A percentile compares a stretch with the other conserved stretches of the same genome.
phyloP scores from a whole-genome alignment of 2,888 invertebrate genomes.

The Oxytorus armatus region DNA sequence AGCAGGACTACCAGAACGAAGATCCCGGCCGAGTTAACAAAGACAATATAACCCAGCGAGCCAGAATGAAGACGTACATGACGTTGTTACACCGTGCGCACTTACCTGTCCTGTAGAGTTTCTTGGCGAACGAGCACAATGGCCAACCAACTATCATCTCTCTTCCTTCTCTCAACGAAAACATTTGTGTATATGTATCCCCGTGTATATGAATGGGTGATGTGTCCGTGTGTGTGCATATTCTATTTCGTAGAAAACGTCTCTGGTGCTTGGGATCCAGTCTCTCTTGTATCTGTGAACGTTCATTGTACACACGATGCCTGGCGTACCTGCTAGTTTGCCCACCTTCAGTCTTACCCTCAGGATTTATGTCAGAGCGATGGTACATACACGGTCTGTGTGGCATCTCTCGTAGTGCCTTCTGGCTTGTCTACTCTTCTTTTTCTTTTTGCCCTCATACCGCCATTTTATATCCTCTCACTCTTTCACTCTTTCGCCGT shows the following conservation, averaged over 20 bases:
- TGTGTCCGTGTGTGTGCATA: slow-evolving; percentile 32
- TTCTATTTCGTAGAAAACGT: slow-evolving; percentile 21
- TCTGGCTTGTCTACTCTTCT: slow-evolving; percentile 50
- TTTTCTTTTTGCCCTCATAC: too few species aligned
- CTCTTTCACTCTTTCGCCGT: slow-evolving; percentile 2
- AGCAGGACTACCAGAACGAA: slow-evolving; percentile 28
- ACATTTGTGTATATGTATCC: slow-evolving; percentile 3
- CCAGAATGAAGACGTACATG: slow-evolving; percentile 52
- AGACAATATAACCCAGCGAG: slow-evolving; percentile 59
- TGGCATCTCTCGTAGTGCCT: slow-evolving; percentile 46
- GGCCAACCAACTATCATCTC: slow-evolving; percentile 48
- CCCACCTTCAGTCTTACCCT: slow-evolving; percentile 59
- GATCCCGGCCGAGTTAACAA: slow-evolving; percentile 48
- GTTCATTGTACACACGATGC: slow-evolving; percentile 32
- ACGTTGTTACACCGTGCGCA: slow-evolving; percentile 59
- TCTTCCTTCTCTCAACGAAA: slow-evolving; percentile 29
- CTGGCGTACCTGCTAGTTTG: slow-evolving; percentile 62
- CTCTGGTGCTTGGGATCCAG: slow-evolving; percentile 1
- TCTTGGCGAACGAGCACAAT: slow-evolving; percentile 63
- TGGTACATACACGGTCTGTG: neutral
- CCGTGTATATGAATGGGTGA: slow-evolving; percentile 13
- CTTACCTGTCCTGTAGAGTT: slow-evolving; percentile 63
- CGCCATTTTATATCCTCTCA: slow-evolving; percentile 24
- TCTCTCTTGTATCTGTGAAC: slow-evolving; percentile 37
- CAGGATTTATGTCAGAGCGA: slow-evolving; percentile 62